phyloP scores from a whole-genome alignment of 2,113 vertebrate species.

The Sapayoa aenigma region DNA sequence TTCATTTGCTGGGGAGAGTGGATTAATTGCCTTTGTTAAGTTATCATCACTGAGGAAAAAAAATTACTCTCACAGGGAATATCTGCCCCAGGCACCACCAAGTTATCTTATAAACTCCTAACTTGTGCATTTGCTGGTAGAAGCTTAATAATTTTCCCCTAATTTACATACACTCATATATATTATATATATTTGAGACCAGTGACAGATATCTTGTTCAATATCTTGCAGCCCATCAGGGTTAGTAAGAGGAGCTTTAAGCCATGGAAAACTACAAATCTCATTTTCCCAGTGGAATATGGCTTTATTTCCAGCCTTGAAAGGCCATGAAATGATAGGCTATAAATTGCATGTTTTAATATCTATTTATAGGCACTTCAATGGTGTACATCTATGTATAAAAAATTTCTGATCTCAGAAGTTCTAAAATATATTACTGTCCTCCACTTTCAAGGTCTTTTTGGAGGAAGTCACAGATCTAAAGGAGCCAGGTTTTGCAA shows the following conservation, averaged over 20 bases:
- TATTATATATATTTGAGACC: not conserved
- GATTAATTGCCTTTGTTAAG: constrained; percentile 54
- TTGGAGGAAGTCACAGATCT: not conserved
- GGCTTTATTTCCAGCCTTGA: constrained; percentile 61
- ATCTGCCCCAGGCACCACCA: not conserved
- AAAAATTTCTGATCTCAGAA: constrained; percentile 44
- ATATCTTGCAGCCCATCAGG: constrained; percentile 8
- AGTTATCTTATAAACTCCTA: not conserved
- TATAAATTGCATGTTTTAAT: constrained; percentile 63
- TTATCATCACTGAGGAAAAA: constrained; percentile 7
- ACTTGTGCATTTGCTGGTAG: not conserved
- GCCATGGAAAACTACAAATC: constrained; percentile 55
- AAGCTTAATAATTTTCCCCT: not conserved
- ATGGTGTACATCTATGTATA: constrained; percentile 9
- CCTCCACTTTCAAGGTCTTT: constrained; percentile 50
- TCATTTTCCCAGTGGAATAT: constrained; percentile 50
- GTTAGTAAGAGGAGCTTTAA: constrained; percentile 30
- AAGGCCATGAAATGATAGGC: constrained; percentile 56
- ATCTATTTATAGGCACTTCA: constrained; percentile 61
- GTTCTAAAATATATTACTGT: constrained; percentile 47
- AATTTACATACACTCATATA: constrained; percentile 23
- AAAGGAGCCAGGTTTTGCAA: not conserved
- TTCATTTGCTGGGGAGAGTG: not conserved
- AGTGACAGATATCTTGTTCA: not conserved
- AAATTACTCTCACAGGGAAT: not conserved